Evolutionary conservation across 2,888 invertebrate genomes (phyloP).

Genomic region (Dynastes tityus): DNA sequence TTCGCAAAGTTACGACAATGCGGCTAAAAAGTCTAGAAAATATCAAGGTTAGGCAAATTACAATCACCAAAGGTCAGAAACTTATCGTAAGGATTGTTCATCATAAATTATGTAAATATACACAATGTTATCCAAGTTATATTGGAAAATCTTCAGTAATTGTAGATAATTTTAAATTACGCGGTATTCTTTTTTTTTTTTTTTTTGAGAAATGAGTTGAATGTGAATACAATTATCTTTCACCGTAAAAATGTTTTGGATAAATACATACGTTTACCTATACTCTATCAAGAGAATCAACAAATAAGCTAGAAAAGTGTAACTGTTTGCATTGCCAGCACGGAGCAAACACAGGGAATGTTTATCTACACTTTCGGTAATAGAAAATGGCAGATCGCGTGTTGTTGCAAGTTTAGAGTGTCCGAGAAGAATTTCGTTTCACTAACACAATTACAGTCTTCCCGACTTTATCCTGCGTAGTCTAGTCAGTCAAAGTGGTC

Average conservation of each 20-base stretch:
- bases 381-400: conserved; percentile 66
- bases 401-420: conserved; percentile 65
- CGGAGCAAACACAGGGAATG: conserved; percentile 65
- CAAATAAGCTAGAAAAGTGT: conserved; percentile 60
- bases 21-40: no score
- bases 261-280: not conserved
- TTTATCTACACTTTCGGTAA: conserved; percentile 70
- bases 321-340: conserved; percentile 67
- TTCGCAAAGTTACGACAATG: no score
- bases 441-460: conserved; percentile 60
- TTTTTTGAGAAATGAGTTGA: no score
- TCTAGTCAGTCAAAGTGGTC: conserved; percentile 47
- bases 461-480: conserved; percentile 48
- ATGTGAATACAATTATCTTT: no score
- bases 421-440: conserved; percentile 56
- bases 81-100: no score
- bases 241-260: not conserved
- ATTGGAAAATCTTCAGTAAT: no score
- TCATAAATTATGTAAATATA: no score
- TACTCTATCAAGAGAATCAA: conserved; percentile 40
- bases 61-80: no score
- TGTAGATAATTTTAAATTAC: no score
- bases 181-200: no score
- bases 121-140: no score
- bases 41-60: no score